phyloP scores from a whole-genome alignment of 2,888 invertebrate species.

The Augochlorella aurata region DNA sequence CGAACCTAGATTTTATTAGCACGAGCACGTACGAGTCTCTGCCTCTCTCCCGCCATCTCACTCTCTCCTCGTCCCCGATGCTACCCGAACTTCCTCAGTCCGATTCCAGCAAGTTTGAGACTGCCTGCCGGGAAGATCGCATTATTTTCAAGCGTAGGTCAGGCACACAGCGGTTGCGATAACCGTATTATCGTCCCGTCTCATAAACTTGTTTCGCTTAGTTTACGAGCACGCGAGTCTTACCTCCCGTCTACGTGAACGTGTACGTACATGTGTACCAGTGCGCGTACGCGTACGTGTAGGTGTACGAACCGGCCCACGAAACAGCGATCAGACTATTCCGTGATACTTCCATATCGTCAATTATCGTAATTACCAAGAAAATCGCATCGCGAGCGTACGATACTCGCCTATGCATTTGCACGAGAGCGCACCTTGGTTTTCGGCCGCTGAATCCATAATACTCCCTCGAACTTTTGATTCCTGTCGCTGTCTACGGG shows the following conservation, averaged over 20 bases:
- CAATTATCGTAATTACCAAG: conserved; percentile 39
- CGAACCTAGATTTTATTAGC: conserved; percentile 14
- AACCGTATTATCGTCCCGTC: conserved; percentile 64
- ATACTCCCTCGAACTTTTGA: too few relatives aligned
- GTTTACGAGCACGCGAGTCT: conserved; percentile 60
- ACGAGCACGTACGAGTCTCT: neutral
- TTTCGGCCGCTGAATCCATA: too few relatives aligned
- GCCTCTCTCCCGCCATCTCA: too few relatives aligned
- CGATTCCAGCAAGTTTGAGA: conserved; percentile 25
- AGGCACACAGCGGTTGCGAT: conserved; percentile 56
- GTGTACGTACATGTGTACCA: too few relatives aligned
- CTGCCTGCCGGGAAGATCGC: conserved; percentile 30
- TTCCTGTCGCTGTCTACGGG: too few relatives aligned
- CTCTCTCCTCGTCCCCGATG: neutral
- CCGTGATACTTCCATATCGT: conserved; percentile 25
- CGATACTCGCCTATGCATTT: neutral
- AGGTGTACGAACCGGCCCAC: conserved; percentile 26
- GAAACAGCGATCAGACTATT: conserved; percentile 45
- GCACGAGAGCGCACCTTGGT: neutral
- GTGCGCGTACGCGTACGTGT: too few relatives aligned
- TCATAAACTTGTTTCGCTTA: conserved; percentile 58
- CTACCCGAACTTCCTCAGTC: conserved; percentile 15
- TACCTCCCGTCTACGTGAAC: conserved; percentile 21
- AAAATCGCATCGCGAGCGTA: conserved; percentile 5
- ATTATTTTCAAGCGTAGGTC: conserved; percentile 63